Base-by-base conservation (phyloP, 2,888 invertebrate species). In the Podotricha telesiphe region DNA sequence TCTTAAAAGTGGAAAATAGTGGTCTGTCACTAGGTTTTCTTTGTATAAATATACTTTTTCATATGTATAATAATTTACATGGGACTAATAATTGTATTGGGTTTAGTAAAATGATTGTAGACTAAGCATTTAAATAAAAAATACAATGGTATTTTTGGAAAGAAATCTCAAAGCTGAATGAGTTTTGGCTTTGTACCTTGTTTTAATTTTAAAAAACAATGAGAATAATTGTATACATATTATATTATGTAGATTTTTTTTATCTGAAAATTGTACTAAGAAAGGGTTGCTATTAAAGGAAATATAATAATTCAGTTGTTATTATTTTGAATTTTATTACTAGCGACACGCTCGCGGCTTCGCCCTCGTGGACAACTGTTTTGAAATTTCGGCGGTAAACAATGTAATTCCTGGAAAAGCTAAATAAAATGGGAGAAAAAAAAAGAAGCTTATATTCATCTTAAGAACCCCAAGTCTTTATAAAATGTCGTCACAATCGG, bases 221-320 rank as follows among this genome's bases (percentile, higher is more conserved):
- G 2, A 28, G 28, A 28, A 28, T 53, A 53, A 17, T n/a, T 53
- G 34, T 53, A 53, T 34, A 53, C 34, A 11, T 53, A 6, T 53
- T 4, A 28, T 28, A 6, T 28, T 28, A 34, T 53, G 53, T 28
- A 34, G 53, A 53, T n/a, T 34, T 53, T 53, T 53, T 53, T 34
- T 20, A 53, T 17, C n/a, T 53, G n/a, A 11, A 4, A 34, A 53
- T 34, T 53, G 34, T 53, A 53, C 10, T 53, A n/a, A n/a, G 5
- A 28, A 13, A 34, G 34, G 34, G 53, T 53, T 53, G 53, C 53
- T 53, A 53, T 53, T 34, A 53, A 53, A 53, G n/a, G 4, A 28
- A 34, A 53, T 53, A 37, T 28, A 28, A 4, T 28, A 4, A 28
- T 28, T 28, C 6, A 6, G 2, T 28, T 28, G 6, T 28, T 28